Base-by-base conservation (phyloP, 2,797 vertebrate species). In the Sebastes ruberrimus region DNA sequence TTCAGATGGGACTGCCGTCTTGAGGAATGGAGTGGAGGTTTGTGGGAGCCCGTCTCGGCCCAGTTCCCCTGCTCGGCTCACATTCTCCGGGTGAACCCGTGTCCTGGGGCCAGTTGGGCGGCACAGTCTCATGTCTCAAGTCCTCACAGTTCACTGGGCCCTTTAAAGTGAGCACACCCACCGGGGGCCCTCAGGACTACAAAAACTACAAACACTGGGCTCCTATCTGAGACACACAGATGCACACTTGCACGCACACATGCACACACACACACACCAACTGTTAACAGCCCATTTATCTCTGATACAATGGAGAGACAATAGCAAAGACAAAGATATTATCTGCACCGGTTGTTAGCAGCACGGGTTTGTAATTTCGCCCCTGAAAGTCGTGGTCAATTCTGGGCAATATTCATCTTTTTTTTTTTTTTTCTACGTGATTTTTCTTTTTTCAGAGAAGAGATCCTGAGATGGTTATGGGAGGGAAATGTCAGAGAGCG, bases 91-190 rank as follows among this genome's bases (percentile, higher is more conserved):
- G 89, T 94, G 94, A 94, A 94, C 95, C 92, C 86, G 78, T 94
- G 92, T 94, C 90, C 91, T 71, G 85, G 92, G 90, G 90, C 91
- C 89, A 93, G 92, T 92, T 93, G 92, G 93, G 93, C 92, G 93
- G 92, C 89, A 88, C 88, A 63, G 94, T 94, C 93, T 95, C 93
- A 95, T 95, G 95, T 95, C 95, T 95, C 92, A 87, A 94, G 94
- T 94, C 95, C 94, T 95, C 94, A 95, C 95, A 95, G 95, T 95
- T 95, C 95, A 96, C 88, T 95, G 94, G 94, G 91, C 94, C 89
- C 95, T 96, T 96, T 96, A 94, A 96, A 95, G 95, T 95, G 88
- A 92, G 88, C 92, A 92, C 94, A 87, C 93, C 92, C 88, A 92
- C 84, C 83, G 32, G 91, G 93, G 89, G 87, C 90, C 91, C 88